phyloP scores from a whole-genome alignment of 2,113 vertebrate genomes.

The Pteruthius melanotis region DNA sequence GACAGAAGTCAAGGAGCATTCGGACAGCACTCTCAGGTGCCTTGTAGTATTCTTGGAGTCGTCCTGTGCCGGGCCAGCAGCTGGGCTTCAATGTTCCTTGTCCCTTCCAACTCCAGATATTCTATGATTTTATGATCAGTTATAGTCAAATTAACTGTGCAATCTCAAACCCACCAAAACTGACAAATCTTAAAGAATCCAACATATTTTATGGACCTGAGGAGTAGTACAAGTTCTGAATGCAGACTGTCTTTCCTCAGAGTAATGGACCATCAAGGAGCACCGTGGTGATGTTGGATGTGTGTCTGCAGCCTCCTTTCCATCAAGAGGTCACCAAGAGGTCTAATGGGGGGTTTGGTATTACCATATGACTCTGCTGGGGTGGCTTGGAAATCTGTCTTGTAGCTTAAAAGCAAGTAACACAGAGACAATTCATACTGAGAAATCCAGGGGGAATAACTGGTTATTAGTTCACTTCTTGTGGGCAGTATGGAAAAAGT shows the following conservation, averaged over 20 bases:
- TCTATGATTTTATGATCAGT: not conserved
- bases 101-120: not conserved
- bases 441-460: conserved; percentile 59
- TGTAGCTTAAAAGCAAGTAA: conserved; percentile 26
- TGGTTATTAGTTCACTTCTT: conserved; percentile 52
- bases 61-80: not conserved
- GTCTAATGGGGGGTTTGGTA: not conserved
- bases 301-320: not conserved
- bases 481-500: conserved; percentile 54
- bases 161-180: not conserved
- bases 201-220: accelerated
- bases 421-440: conserved; percentile 57
- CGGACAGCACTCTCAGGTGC: not conserved
- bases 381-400: conserved; percentile 1
- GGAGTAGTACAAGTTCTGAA: not conserved
- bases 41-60: not conserved
- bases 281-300: not conserved
- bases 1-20: not conserved
- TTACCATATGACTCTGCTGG: not conserved
- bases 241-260: not conserved
- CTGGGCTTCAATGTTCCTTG: not conserved
- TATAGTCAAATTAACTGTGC: not conserved
- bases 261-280: not conserved
- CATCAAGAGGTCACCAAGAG: conserved; percentile 18
- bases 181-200: not conserved